Conservation (phyloP, 2,113 vertebrate genomes). For the Rhea pennata region DNA sequence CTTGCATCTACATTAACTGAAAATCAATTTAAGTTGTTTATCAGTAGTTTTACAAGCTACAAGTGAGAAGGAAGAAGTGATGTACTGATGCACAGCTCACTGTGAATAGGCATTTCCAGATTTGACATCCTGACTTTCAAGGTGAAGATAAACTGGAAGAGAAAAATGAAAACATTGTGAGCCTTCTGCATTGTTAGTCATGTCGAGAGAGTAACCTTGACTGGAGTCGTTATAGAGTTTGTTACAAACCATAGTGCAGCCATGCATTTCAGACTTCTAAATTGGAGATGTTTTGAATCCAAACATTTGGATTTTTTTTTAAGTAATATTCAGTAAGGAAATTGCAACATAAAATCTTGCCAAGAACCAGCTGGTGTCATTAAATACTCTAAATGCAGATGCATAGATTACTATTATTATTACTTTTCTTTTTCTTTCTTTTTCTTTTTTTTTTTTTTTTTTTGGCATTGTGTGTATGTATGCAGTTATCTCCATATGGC, state of each 20-base stretch:
- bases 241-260: background rate
- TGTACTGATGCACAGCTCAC: background rate
- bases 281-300: background rate
- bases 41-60: background rate
- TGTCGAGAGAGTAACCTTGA: background rate
- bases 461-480: background rate
- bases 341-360: background rate
- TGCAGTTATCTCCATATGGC: background rate
- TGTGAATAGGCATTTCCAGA: background rate
- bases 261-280: background rate
- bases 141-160: background rate
- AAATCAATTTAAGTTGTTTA: conserved; percentile 48
- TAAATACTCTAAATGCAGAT: background rate
- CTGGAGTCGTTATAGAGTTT: background rate
- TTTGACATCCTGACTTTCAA: background rate
- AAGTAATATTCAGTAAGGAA: background rate
- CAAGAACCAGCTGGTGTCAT: background rate
- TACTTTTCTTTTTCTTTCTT: too few relatives aligned
- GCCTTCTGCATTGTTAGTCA: background rate
- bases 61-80: background rate
- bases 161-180: background rate
- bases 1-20: conserved; percentile 24
- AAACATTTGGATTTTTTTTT: background rate
- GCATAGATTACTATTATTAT: background rate
- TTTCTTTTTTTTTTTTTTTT: too few relatives aligned